A percentile compares a stretch with the other conserved stretches of the same genome.
Evolutionary conservation across 1,140 invertebrate species (phyloP).

Genomic region (Theocolax elegans): DNA sequence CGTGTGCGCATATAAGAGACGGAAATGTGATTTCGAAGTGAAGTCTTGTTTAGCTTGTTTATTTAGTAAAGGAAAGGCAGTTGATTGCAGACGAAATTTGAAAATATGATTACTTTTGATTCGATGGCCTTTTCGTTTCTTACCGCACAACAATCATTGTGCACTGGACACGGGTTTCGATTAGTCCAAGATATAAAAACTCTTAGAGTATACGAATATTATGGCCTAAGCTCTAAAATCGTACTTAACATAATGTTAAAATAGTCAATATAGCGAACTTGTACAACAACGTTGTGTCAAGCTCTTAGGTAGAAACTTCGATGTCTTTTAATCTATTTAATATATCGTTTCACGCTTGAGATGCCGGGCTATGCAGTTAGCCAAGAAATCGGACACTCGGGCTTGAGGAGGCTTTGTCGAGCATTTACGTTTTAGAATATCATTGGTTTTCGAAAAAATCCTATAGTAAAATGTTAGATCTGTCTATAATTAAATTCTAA

Average conservation of each 20-base stretch:
- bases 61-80: slow-evolving; percentile 17
- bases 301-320: slow-evolving; percentile 21
- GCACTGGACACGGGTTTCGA: background rate
- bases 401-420: background rate
- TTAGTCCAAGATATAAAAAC: slow-evolving; percentile 5
- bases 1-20: background rate
- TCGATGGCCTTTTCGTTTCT: background rate
- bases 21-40: background rate
- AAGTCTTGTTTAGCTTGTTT: slow-evolving; percentile 17
- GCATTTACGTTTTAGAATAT: slow-evolving; percentile 1
- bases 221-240: slow-evolving; percentile 11
- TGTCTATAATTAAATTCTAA: slow-evolving; percentile 17
- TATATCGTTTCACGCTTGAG: background rate
- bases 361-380: background rate
- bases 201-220: slow-evolving; percentile 8
- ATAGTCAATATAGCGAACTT: slow-evolving; percentile 20
- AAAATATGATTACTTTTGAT: slow-evolving; percentile 33
- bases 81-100: slow-evolving; percentile 15
- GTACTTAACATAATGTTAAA: slow-evolving; percentile 18
- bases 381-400: background rate
- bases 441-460: background rate
- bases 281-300: slow-evolving; percentile 21
- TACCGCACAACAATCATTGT: background rate
- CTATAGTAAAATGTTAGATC: background rate
- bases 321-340: slow-evolving; percentile 19